These are phyloP conservation scores for Cecidostiba fungosa DNA, from an alignment of 2,888 invertebrate genomes.

Conservation along the genomic window DNA sequence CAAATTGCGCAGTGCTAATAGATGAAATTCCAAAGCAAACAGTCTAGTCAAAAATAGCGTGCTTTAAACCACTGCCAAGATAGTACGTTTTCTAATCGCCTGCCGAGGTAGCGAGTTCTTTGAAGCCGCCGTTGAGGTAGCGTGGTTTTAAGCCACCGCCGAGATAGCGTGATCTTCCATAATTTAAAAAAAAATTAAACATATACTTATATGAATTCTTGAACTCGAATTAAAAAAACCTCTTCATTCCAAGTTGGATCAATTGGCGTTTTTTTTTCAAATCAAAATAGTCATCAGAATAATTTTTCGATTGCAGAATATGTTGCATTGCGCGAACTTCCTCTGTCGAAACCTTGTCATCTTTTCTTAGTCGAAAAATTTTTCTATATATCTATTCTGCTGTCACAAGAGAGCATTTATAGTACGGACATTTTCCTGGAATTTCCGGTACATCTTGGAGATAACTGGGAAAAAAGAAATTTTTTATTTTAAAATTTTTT, in stretches of 20 bases:
- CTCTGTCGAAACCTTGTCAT: background rate
- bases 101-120: no score
- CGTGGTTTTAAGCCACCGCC: no score
- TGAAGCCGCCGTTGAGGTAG: no score
- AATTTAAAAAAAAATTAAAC: no score
- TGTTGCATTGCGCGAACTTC: background rate
- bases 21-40: no score
- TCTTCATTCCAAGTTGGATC: background rate
- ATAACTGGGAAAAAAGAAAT: conserved; percentile 1
- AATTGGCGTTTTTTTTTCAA: background rate
- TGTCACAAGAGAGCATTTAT: background rate
- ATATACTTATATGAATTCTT: conserved; percentile 15
- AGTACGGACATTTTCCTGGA: background rate
- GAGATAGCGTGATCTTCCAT: no score
- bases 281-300: background rate
- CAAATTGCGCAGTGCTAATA: no score
- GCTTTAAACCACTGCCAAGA: no score
- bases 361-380: background rate
- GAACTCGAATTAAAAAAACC: background rate
- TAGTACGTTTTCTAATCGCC: no score
- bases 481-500: no score
- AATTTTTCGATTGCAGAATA: conserved; percentile 7
- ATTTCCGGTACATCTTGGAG: background rate
- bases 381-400: background rate
- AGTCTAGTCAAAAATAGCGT: no score